phyloP scores from a whole-genome alignment of 1,140 invertebrate genomes.

The Aphaenogaster ashmeadi region DNA sequence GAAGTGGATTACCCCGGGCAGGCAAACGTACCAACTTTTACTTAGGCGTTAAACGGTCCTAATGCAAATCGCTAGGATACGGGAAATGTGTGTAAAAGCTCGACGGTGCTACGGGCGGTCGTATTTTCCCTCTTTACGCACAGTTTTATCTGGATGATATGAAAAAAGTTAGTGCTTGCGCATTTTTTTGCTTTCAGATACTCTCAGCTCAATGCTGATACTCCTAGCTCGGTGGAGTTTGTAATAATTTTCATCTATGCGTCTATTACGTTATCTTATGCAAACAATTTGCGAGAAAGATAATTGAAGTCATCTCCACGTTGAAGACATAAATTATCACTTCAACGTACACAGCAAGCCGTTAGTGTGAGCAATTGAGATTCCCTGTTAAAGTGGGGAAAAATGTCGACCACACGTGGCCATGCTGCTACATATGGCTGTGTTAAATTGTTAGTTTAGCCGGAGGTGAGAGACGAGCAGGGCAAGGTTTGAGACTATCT shows the following conservation, averaged over 20 bases:
- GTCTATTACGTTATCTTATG: not conserved
- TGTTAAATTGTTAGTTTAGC: slow-evolving; percentile 14
- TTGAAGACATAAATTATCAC: not conserved
- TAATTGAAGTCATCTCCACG: not conserved
- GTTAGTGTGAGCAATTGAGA: not conserved
- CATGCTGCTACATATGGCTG: not conserved
- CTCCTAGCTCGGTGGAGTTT: slow-evolving; percentile 7
- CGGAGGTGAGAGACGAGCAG: not conserved
- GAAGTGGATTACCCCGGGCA: slow-evolving; percentile 42
- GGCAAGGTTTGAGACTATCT: not conserved
- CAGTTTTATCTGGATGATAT: slow-evolving; percentile 56
- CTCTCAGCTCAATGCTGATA: slow-evolving; percentile 21
- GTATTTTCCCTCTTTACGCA: slow-evolving; percentile 35
- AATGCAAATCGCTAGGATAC: slow-evolving; percentile 59
- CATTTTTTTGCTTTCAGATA: slow-evolving; percentile 33
- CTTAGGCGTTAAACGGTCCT: slow-evolving; percentile 57
- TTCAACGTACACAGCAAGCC: not conserved
- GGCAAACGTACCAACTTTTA: slow-evolving; percentile 52
- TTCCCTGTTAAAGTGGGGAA: not conserved
- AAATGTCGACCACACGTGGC: not conserved
- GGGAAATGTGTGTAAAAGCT: slow-evolving; percentile 49
- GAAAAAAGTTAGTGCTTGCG: slow-evolving; percentile 45
- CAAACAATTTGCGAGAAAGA: not conserved
- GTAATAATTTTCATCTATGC: slow-evolving; percentile 12
- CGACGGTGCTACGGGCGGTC: slow-evolving; percentile 3